Conservation (phyloP, 2,113 vertebrate species). For the Syrmaticus mikado region DNA sequence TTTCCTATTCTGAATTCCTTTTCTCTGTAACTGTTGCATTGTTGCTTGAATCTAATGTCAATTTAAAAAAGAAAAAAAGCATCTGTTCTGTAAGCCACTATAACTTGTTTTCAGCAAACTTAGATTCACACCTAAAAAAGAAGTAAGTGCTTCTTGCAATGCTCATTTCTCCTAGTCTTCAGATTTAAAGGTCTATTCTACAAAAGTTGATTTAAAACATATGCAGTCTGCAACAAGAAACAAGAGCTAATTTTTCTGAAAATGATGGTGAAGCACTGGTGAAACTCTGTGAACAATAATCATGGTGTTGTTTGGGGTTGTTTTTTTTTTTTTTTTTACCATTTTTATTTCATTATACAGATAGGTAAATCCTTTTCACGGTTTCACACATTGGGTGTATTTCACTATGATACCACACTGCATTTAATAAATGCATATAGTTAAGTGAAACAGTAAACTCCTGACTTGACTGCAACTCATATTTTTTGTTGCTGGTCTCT, state of each 20-base stretch:
- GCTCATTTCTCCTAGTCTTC: not conserved
- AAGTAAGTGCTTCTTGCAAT: not conserved
- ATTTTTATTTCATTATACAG: not conserved
- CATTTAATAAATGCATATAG: not conserved
- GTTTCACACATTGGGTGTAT: not conserved
- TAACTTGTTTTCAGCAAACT: not conserved
- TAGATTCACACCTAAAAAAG: not conserved
- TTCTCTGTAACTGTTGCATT: not conserved
- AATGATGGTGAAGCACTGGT: not conserved
- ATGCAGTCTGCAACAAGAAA: not conserved
- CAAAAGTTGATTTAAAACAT: not conserved
- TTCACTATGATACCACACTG: not conserved
- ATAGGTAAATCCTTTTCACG: not conserved
- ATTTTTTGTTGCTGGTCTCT: not conserved
- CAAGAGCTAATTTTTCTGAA: not conserved
- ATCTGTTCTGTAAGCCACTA: not conserved
- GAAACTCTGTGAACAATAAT: not conserved
- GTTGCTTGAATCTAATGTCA: not conserved
- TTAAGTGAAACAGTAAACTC: not conserved
- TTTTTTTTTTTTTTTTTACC: not conserved
- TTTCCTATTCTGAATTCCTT: not conserved
- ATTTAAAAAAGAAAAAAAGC: not conserved
- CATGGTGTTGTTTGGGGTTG: not conserved
- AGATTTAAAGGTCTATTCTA: not conserved
- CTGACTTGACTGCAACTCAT: not conserved